Base-by-base conservation (phyloP, 1,140 invertebrate genomes). In the Samia ricini region DNA sequence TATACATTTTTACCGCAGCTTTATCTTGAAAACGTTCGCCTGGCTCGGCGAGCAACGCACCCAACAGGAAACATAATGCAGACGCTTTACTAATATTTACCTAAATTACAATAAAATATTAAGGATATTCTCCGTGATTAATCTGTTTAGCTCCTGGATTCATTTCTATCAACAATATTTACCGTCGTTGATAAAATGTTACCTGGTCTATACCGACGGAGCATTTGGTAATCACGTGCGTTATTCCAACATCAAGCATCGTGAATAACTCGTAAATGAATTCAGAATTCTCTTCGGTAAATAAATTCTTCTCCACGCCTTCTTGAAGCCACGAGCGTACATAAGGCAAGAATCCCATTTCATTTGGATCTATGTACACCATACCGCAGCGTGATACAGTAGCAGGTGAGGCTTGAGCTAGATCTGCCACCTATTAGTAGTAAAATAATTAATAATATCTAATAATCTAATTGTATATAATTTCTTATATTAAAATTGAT, bases 291-390 rank as follows among this genome's bases (percentile, higher is more conserved):
- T 94, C 93, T n/a, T 72, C 64, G 24, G 56, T 81, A 51, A 88
- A 78, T 7, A 85, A 59, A 55, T 85, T 89, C 36, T 76, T 85
- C 4, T 84, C 80, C 0, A 85, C 71, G 0, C 75, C 62, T 0
- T 64, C 72, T 0, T 76, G 68, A 0, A 91, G 70, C 88, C 88
- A 91, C 0, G 88, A 87, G 4, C 83, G 73, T 1, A 87, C 83
- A 60, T 74, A 87, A 0, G 85, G 85, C 42, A 89, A 42, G 56
- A 83, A 83, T 5, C 95, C 96, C 3, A 97, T 81, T 68, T 96
- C 95, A 0, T 92, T 90, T 0, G 97, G 94, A 81, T 98, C 97
- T 61, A 98, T 94, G 77, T 98, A 98, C 6, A 99, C 96, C 97
- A 98, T 98, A 59, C 96, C 94, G 81, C 93, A 94, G 4, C 93